phyloP scores from a whole-genome alignment of 2,797 vertebrate genomes.

The Cossypha dichroa region DNA sequence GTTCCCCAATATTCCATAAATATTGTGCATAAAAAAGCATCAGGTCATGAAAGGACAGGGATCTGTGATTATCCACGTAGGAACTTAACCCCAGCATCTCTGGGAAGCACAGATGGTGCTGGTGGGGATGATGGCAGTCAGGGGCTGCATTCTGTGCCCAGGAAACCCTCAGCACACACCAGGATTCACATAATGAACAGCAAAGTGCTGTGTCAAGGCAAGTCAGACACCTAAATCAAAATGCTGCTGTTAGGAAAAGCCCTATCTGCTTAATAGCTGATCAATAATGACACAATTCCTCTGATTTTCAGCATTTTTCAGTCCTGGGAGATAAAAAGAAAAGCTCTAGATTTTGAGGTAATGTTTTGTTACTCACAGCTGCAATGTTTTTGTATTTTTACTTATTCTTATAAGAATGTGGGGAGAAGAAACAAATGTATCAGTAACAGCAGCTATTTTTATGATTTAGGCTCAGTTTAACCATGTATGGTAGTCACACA shows the following conservation, averaged over 20 bases:
- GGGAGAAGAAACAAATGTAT: background rate
- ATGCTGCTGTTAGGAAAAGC: background rate
- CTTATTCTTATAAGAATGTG: background rate
- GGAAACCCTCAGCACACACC: background rate
- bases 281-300: background rate
- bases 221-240: background rate
- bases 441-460: background rate
- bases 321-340: background rate
- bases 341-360: background rate
- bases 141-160: background rate
- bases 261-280: background rate
- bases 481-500: background rate
- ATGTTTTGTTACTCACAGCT: background rate
- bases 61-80: rapidly evolving
- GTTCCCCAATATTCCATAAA: background rate
- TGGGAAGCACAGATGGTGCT: background rate
- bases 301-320: background rate
- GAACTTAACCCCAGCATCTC: rapidly evolving
- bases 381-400: background rate
- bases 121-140: background rate
- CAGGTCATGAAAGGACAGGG: background rate
- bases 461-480: background rate
- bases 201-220: background rate
- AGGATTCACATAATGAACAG: background rate
- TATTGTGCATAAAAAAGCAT: background rate